Base-by-base conservation (phyloP, 2,113 vertebrate genomes). In the Delphinus delphis region DNA sequence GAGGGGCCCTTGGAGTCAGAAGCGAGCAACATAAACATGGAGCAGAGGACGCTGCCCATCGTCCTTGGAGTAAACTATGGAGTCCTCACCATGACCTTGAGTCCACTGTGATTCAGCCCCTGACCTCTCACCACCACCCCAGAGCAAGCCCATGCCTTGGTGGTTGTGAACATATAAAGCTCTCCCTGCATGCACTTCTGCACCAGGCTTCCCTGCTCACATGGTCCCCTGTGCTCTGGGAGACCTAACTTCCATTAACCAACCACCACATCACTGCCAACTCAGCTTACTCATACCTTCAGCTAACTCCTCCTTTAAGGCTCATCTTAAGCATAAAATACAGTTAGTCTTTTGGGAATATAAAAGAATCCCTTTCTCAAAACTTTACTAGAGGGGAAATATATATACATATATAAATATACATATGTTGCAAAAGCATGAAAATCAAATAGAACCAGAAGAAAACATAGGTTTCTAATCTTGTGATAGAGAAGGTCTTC, bases 131-230 rank as follows among this genome's bases (percentile, higher is more conserved):
- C 8, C 15, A 15, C 14, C 38, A 6, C 8, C 26, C 17, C 12
- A 5, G 3, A 23, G 4, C 38, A 62, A 53, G 41, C 1, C 28
- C 18, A 10, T 11, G 6, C 8, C 47, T 6, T n/a, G 3, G 55
- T 20, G n/a, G 4, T 0, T 36, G 14, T 38, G 38, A 13, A 6
- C 18, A 28, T 33, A 21, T 17, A 58, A 68, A 36, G 8, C 18
- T 44, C 20, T 41, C 44, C 44, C 1, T 0, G 12, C 6, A 3
- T 5, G 26, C 0, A n/a, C n/a, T 41, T 44, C 21, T 5, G 12
- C 9, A 47, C 73, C 71, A 44, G 12, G 18, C 6, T 18, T 18
- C 36, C 53, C n/a, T 41, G 2, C 15, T 31, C 3, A 0, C 17
- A 0, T 1, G 36, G 47, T 36, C 7, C 36, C 18, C 23, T 71